A percentile compares a stretch with the other conserved stretches of the same genome.
These are phyloP conservation scores for Zootermopsis nevadensis DNA, from an alignment of 2,888 invertebrate genomes.

Conservation along the genomic window DNA sequence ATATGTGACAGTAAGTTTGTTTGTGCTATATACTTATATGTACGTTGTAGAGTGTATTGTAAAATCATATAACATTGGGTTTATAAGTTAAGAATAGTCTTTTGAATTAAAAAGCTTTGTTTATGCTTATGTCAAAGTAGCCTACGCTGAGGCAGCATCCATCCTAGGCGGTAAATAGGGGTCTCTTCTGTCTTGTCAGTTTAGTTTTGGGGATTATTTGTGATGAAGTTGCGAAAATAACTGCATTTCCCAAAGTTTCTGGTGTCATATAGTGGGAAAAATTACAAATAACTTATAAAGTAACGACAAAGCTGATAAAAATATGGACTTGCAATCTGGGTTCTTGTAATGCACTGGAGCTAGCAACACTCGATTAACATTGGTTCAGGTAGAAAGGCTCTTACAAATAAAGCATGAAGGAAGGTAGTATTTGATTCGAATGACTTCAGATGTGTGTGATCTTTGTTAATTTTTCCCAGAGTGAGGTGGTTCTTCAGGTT, in stretches of 20 bases:
- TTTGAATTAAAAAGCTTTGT: not conserved
- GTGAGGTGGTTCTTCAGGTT: too few relatives aligned
- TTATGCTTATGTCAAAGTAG: constrained; percentile 29
- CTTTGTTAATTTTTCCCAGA: not conserved
- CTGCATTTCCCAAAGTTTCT: not conserved
- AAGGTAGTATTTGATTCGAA: not conserved
- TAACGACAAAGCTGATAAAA: not conserved
- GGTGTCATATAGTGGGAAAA: not conserved
- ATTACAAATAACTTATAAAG: not conserved
- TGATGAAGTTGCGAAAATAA: not conserved
- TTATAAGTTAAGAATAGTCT: not conserved
- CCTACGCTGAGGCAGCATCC: constrained; percentile 19
- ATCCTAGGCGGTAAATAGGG: constrained; percentile 15
- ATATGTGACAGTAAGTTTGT: constrained; percentile 60
- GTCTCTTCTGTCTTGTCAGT: constrained; percentile 1
- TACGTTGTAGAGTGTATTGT: not conserved
- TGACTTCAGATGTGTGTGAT: not conserved
- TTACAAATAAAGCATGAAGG: not conserved
- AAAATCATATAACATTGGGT: not conserved
- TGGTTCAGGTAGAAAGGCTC: not conserved
- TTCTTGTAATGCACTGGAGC: not conserved
- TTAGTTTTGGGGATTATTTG: not conserved
- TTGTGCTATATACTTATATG: constrained; percentile 22
- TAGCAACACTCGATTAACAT: not conserved
- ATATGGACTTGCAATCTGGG: not conserved